phyloP scores from a whole-genome alignment of 2,797 vertebrate species.

The Emydoidea blandingii region DNA sequence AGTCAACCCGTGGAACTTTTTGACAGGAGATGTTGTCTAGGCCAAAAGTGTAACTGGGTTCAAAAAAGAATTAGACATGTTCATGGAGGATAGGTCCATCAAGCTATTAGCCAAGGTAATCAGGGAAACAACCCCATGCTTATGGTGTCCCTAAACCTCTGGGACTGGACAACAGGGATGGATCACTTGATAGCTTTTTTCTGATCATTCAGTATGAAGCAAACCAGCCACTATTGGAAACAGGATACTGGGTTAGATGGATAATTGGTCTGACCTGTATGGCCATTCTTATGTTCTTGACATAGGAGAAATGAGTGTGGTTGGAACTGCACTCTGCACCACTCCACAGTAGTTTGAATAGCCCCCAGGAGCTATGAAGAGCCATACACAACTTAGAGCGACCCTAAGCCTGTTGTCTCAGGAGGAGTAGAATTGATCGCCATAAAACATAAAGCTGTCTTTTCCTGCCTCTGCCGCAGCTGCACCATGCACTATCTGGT shows the following conservation, averaged over 20 bases:
- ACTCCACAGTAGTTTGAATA: not conserved
- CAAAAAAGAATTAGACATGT: not conserved
- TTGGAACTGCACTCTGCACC: not conserved
- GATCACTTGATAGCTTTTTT: not conserved
- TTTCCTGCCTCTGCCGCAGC: not conserved
- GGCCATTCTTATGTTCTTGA: not conserved
- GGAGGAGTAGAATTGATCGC: not conserved
- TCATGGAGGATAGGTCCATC: not conserved
- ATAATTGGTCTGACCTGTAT: not conserved
- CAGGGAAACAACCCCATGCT: not conserved
- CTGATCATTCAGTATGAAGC: no score
- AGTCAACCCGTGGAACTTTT: not conserved
- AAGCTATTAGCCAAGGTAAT: not conserved
- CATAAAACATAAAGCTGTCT: not conserved
- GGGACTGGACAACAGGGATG: not conserved
- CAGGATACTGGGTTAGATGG: not conserved
- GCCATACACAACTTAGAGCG: not conserved
- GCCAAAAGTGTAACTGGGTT: not conserved
- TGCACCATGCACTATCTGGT: accelerated
- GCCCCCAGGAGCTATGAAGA: not conserved
- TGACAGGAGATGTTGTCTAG: not conserved
- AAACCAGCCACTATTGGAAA: not conserved
- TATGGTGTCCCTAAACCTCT: not conserved
- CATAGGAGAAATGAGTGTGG: not conserved
- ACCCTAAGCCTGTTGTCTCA: not conserved